These are phyloP conservation scores for Vanessa cardui DNA, from an alignment of 2,888 invertebrate genomes.

Conservation along the genomic window DNA sequence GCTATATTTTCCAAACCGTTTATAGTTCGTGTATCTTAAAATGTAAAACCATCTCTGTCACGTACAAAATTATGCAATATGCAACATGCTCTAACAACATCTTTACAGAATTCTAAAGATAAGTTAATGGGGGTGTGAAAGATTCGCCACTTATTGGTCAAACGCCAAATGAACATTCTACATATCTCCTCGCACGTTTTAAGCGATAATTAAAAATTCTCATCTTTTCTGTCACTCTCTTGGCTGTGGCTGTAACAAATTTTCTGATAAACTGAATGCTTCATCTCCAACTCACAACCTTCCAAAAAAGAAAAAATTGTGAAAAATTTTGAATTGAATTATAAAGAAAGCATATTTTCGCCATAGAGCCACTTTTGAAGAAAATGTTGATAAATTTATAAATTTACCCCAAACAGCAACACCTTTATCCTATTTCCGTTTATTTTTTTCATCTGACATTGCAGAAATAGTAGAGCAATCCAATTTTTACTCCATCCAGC, in stretches of 20 bases:
- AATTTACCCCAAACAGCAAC: too few relatives aligned
- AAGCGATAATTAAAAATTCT: conserved; percentile 21
- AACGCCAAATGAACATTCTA: conserved; percentile 16
- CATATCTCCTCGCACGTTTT: conserved; percentile 13
- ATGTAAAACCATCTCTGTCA: conserved; percentile 12
- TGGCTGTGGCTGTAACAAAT: conserved; percentile 29
- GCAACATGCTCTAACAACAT: conserved; percentile 18
- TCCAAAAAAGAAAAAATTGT: too few relatives aligned
- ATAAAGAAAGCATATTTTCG: too few relatives aligned
- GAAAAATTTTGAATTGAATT: too few relatives aligned
- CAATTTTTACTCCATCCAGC: background rate
- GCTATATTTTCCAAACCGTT: conserved; percentile 16
- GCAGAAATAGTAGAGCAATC: background rate
- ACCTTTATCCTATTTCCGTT: background rate
- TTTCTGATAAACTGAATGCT: conserved; percentile 21
- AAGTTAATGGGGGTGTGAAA: conserved; percentile 15
- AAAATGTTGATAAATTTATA: too few relatives aligned
- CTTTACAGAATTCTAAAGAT: conserved; percentile 17
- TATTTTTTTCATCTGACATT: background rate
- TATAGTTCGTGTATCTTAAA: conserved; percentile 12
- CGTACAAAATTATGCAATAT: conserved; percentile 24
- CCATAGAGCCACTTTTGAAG: too few relatives aligned
- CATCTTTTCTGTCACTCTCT: background rate
- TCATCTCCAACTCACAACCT: too few relatives aligned
- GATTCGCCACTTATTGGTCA: conserved; percentile 23